Conservation (phyloP, 2,113 vertebrate species). For the Ptychochromis oligacanthus region DNA sequence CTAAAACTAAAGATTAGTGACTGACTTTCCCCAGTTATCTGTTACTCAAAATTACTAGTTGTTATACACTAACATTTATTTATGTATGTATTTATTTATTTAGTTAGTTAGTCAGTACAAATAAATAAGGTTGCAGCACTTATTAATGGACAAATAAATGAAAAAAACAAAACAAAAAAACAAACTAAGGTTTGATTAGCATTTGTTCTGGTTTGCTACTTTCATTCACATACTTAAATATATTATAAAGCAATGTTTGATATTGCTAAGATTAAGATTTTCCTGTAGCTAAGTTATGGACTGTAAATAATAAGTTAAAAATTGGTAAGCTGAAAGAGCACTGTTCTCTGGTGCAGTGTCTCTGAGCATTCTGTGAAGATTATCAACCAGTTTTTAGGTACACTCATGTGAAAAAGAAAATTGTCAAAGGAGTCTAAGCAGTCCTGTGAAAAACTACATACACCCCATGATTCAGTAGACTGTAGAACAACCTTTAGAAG, state of each 20-base stretch:
- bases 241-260: no score
- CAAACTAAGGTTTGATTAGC: no score
- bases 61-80: not conserved
- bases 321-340: not conserved
- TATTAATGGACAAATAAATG: no score
- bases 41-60: not conserved
- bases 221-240: no score
- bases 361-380: not conserved
- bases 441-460: not conserved
- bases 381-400: not conserved
- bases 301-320: not conserved
- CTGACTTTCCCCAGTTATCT: not conserved
- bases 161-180: no score
- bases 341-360: not conserved
- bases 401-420: not conserved
- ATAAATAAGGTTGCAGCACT: no score
- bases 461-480: not conserved
- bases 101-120: no score
- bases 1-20: not conserved
- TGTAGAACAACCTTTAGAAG: not conserved
- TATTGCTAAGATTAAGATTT: no score
- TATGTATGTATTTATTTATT: no score
- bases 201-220: no score
- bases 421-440: no score
- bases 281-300: no score